Base-by-base conservation (phyloP, 2,888 invertebrate genomes). In the Metallyticus violacea region DNA sequence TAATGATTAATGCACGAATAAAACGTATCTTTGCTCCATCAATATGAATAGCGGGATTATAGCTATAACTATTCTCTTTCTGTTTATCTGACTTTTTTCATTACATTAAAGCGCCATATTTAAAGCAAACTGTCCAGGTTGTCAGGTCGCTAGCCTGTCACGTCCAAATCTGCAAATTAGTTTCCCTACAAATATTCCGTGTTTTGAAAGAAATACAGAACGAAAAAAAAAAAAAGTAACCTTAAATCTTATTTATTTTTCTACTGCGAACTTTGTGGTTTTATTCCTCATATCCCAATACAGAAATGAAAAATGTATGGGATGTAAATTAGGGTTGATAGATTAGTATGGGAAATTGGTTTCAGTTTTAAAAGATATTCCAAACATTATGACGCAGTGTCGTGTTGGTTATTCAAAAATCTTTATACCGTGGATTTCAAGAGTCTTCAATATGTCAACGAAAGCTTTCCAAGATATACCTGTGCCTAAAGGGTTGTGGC, bases 381-480 rank as follows among this genome's bases (percentile, higher is more conserved):
- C 22, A 0, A 4, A 62, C 1, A 62, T 62, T 62, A 9, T 9
- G 40, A 1, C 40, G 22, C 22, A 62, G 9, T 62, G 22, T 15
- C 9, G 15, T 62, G 15, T 62, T 22, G 22, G 15, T 62, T 62
- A 15, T 22, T 3, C 40, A 62, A 62, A 62, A 62, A 2, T 15
- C 22, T 2, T 9, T 3, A 62, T 15, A 15, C 22, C 40, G 22
- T 15, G 40, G 40, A 15, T 15, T 62, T 62, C 40, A 15, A 62
- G 40, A 62, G 22, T 62, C 1, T 79, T 26, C 79, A 26, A 26
- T 25, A 25, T 7, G n/a, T 29, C 29, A 25, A 62, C n/a, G 7
- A 79, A 90, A 88, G 76, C 89, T 26, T 89, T 90, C 81, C 86
- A 88, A 6, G 88, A 90, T 29, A 82, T 91, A 22, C 91, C 91